These are phyloP conservation scores for Catharus minimus DNA, from an alignment of 2,113 vertebrate species.

Conservation along the genomic window DNA sequence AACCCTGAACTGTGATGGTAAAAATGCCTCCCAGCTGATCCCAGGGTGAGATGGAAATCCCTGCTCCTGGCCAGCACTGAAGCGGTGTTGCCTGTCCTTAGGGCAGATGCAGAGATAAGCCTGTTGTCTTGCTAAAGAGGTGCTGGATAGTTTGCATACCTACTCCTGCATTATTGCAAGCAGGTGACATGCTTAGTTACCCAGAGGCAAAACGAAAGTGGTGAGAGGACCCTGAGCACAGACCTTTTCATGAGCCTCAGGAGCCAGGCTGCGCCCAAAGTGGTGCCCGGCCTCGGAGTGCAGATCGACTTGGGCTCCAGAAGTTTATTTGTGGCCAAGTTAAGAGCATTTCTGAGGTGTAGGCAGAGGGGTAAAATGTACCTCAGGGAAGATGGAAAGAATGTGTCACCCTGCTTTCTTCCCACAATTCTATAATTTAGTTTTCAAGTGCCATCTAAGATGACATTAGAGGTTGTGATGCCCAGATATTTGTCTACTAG, in stretches of 20 bases:
- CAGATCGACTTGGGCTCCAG: neutral
- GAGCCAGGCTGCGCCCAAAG: neutral
- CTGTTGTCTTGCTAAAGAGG: neutral
- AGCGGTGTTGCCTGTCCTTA: neutral
- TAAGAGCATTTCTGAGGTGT: neutral
- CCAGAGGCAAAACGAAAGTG: neutral
- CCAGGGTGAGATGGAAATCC: neutral
- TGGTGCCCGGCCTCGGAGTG: neutral
- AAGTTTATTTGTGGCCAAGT: neutral
- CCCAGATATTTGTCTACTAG: neutral
- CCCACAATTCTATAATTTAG: neutral
- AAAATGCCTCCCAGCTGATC: neutral
- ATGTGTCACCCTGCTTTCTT: neutral
- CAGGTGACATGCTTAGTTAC: neutral
- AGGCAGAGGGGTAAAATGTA: neutral
- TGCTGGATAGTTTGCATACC: neutral
- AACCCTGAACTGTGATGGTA: neutral
- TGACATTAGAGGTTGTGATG: fast-evolving
- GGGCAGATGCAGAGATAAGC: neutral
- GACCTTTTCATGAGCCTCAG: fast-evolving
- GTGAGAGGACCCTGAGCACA: neutral
- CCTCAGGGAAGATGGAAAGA: neutral
- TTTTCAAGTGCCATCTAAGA: neutral
- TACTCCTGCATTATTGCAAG: neutral
- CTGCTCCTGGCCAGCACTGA: neutral